phyloP scores from a whole-genome alignment of 1,140 invertebrate genomes.

The Drosophila athabasca region DNA sequence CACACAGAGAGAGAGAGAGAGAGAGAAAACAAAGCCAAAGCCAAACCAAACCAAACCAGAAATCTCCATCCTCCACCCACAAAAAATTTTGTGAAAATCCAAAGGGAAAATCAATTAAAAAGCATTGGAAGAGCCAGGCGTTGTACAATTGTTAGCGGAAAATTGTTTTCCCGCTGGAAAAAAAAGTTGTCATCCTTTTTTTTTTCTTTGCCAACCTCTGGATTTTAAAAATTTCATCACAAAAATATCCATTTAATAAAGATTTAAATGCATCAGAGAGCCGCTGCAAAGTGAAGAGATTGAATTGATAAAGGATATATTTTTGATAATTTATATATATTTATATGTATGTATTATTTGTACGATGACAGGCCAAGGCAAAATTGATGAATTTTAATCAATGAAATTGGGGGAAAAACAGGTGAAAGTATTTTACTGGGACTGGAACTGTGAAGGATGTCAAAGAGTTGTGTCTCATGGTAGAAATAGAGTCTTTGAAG shows the following conservation, averaged over 20 bases:
- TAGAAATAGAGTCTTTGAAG: too few species aligned
- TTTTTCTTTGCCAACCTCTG: constrained; percentile 14
- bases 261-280: constrained; percentile 31
- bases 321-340: too few species aligned
- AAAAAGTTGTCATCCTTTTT: constrained; percentile 1
- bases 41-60: constrained; percentile 10
- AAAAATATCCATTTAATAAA: constrained; percentile 46
- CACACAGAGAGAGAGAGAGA: too few species aligned
- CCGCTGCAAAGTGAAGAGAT: constrained; percentile 12
- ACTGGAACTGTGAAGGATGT: too few species aligned
- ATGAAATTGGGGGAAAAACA: too few species aligned
- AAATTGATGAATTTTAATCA: too few species aligned
- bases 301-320: constrained; percentile 29
- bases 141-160: constrained; percentile 39
- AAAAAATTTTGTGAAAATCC: neutral
- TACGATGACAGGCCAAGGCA: too few species aligned
- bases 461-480: too few species aligned
- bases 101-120: constrained; percentile 53
- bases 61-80: too few species aligned
- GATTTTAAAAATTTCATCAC: constrained; percentile 30
- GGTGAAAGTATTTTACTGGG: too few species aligned
- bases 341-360: too few species aligned
- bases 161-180: constrained; percentile 25
- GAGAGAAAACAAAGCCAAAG: constrained; percentile 22
- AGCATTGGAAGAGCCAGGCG: constrained; percentile 6